Base-by-base conservation (phyloP, 2,888 invertebrate genomes). In the Diploptera punctata region DNA sequence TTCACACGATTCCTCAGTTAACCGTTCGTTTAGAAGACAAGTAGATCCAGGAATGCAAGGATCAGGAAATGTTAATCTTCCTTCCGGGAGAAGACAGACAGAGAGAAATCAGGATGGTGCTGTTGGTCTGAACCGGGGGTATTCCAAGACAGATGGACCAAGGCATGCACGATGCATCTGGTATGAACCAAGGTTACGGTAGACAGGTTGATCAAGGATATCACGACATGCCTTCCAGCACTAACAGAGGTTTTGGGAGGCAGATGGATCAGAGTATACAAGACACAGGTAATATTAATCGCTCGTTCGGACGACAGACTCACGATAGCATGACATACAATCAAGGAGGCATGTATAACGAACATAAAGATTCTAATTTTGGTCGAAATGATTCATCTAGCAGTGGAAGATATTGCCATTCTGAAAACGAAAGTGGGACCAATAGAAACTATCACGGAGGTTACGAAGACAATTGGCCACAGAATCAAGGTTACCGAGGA, bases 391-490 rank as follows among this genome's bases (percentile, higher is more conserved):
- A 65, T 65, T 16, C 57, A 57, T 0, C 57, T 29, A n/a, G n/a
- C n/a, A 16, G 29, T 16, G 57, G 13, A 16, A 65, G 65, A 21
- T 65, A 65, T 18, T 47, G 26, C 26, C 44, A 47, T 3, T 26
- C 18, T 3, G 65, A 65, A 26, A 65, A 19, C 47, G 65, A 65
- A 47, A 29, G 44, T 65, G 47, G 26, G 29, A 44, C 26, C 18
- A 65, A 47, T 38, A 44, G 47, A 21, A 44, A 26, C 10, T 65
- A 33, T 21, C 44, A 65, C 18, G 62, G 62, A 31, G 21, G 21
- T 31, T 65, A 44, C 26, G 65, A 65, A 21, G 65, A 65, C 29
- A 65, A 21, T n/a, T 65, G 65, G 65, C 65, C 44, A 26, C 65
- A 65, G 24, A 33, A 33, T 26, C 65, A 65, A 24, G 29, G 26